Evolutionary conservation across 2,888 invertebrate genomes (phyloP).

Genomic region (Lithophane ornitopus): DNA sequence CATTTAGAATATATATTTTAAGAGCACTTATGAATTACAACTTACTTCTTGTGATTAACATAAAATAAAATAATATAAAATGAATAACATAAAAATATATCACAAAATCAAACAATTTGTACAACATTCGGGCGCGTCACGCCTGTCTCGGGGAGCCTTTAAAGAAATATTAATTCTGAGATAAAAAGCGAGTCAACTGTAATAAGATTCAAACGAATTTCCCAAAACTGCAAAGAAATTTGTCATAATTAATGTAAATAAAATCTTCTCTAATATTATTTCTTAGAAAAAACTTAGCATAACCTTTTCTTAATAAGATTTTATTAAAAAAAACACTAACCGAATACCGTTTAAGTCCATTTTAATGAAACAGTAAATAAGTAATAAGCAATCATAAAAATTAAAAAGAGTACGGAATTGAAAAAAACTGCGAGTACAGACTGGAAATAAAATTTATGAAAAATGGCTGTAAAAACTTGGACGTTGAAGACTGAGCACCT

Average conservation of each 20-base stretch:
- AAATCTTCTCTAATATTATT: not conserved
- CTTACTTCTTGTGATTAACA: not conserved
- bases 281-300: not conserved
- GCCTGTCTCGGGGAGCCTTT: too few species aligned
- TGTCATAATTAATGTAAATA: not conserved
- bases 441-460: conserved; percentile 32
- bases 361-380: not conserved
- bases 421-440: not conserved
- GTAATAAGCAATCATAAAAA: not conserved
- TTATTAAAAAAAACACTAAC: not conserved
- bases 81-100: not conserved
- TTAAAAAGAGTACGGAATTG: not conserved
- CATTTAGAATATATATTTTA: not conserved
- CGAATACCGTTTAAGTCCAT: not conserved
- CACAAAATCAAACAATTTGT: not conserved
- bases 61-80: not conserved
- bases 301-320: not conserved
- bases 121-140: too few species aligned
- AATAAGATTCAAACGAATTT: not conserved
- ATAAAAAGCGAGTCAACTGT: not conserved
- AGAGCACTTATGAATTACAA: not conserved
- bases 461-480: conserved; percentile 29
- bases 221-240: not conserved
- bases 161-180: not conserved
- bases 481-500: conserved; percentile 51